These are phyloP conservation scores for Hydrochoerus hydrochaeris DNA, from an alignment of 2,113 vertebrate genomes.

Conservation along the genomic window DNA sequence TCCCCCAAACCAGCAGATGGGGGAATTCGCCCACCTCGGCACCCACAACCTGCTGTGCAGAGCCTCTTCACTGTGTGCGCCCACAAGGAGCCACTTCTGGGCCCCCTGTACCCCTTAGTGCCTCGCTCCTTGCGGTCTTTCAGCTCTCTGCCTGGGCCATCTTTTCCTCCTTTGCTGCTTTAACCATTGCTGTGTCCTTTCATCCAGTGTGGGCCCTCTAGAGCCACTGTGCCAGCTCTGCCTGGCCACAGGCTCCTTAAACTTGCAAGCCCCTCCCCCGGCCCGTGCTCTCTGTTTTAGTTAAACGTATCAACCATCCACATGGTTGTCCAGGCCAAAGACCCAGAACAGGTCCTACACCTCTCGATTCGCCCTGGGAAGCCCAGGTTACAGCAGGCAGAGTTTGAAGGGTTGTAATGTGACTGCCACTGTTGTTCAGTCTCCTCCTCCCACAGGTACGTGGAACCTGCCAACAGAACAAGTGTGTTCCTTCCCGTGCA, in stretches of 20 bases:
- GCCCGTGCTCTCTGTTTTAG: neutral
- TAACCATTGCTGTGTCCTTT: neutral
- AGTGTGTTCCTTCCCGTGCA: neutral
- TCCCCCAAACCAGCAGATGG: neutral
- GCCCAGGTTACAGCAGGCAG: neutral
- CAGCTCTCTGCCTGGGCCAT: neutral
- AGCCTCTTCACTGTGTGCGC: neutral
- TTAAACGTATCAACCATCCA: neutral
- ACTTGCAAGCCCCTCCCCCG: neutral
- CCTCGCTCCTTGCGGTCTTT: neutral
- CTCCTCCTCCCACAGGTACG: neutral
- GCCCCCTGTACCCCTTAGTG: too few relatives aligned
- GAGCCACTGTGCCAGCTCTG: neutral
- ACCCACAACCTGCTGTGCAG: neutral
- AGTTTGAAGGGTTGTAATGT: neutral
- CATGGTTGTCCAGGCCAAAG: neutral
- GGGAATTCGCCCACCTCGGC: neutral
- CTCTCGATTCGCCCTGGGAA: neutral
- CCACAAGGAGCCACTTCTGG: neutral
- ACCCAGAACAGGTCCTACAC: neutral
- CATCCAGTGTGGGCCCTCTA: neutral
- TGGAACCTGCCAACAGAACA: neutral
- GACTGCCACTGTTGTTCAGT: neutral
- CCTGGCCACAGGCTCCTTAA: neutral
- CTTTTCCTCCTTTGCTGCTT: neutral